phyloP scores from a whole-genome alignment of 2,888 invertebrate species.

The Biston stratarius region DNA sequence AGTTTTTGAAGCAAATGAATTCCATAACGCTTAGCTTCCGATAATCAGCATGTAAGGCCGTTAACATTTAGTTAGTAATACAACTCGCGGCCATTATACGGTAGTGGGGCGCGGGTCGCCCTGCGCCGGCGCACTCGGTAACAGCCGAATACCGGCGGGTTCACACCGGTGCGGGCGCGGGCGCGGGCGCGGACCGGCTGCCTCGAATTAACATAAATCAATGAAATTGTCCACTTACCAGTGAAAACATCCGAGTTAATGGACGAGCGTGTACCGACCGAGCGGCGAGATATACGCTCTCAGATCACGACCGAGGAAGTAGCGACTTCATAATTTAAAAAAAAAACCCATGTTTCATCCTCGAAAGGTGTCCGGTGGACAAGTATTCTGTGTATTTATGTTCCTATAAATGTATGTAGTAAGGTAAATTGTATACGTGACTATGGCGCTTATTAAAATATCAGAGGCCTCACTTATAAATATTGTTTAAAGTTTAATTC shows the following conservation, averaged over 20 bases:
- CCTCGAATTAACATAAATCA: slow-evolving; percentile 35
- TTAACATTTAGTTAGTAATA: not conserved
- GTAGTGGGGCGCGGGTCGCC: slow-evolving; percentile 26
- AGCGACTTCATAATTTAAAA: not conserved
- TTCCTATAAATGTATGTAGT: too few relatives aligned
- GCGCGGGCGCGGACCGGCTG: slow-evolving; percentile 15
- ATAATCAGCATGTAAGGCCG: not conserved
- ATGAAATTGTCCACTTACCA: slow-evolving; percentile 37
- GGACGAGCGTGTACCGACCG: slow-evolving; percentile 14
- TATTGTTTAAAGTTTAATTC: too few relatives aligned
- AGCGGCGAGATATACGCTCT: slow-evolving; percentile 11
- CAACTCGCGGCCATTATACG: slow-evolving; percentile 15
- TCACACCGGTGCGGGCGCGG: slow-evolving; percentile 40
- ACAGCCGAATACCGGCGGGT: slow-evolving; percentile 22
- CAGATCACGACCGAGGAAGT: not conserved
- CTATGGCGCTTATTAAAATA: too few relatives aligned
- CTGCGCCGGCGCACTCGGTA: slow-evolving; percentile 15
- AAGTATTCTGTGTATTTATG: too few relatives aligned
- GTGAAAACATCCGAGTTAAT: slow-evolving; percentile 34
- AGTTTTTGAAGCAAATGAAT: not conserved
- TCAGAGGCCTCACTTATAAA: too few relatives aligned
- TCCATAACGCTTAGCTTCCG: not conserved
- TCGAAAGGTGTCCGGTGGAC: too few relatives aligned
- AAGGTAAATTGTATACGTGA: too few relatives aligned
- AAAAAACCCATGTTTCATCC: too few relatives aligned